Conservation (phyloP, 2,113 vertebrate genomes). For the Corythaixoides concolor region DNA sequence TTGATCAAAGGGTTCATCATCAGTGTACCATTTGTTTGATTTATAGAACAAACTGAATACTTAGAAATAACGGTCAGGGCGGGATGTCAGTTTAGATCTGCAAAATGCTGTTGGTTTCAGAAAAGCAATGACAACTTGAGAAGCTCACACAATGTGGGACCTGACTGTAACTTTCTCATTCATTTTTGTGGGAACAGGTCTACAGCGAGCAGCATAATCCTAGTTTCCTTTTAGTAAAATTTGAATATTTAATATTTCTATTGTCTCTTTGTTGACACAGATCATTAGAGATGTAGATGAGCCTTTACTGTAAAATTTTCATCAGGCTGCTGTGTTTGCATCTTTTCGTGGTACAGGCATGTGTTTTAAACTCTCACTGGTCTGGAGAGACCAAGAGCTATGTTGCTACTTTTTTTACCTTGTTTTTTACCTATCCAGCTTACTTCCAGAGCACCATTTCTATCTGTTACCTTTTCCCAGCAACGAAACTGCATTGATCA, state of each 20-base stretch:
- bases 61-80: background rate
- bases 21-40: background rate
- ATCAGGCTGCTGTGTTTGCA: background rate
- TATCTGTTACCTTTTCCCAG: background rate
- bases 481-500: background rate
- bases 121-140: background rate
- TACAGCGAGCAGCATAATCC: background rate
- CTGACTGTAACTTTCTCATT: background rate
- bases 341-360: background rate
- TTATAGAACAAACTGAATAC: background rate
- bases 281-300: background rate
- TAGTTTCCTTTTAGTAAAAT: background rate
- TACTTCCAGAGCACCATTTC: background rate
- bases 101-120: background rate
- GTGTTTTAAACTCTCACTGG: background rate
- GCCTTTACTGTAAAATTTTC: background rate
- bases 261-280: background rate
- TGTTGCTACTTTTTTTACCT: fast-evolving
- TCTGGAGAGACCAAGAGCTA: background rate
- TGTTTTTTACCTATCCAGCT: background rate
- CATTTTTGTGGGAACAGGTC: background rate
- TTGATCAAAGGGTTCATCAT: background rate
- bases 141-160: background rate
- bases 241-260: constrained; percentile 5
- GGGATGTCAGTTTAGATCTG: background rate